Evolutionary conservation across 2,113 vertebrate genomes (phyloP).

Genomic region (Lagopus leucura): DNA sequence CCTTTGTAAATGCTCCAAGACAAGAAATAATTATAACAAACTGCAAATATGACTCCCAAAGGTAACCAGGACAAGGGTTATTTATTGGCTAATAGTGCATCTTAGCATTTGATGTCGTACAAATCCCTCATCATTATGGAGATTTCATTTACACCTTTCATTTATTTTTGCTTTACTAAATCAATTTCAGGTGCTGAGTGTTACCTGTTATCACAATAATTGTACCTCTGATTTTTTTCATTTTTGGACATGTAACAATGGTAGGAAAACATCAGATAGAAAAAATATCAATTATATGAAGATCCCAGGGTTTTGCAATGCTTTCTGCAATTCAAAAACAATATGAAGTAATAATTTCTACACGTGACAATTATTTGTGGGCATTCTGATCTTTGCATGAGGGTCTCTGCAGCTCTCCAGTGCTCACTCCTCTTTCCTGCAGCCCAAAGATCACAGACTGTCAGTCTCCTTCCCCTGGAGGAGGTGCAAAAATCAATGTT

Average conservation of each 20-base stretch:
- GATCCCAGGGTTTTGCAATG: not conserved
- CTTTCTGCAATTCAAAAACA: constrained; percentile 3
- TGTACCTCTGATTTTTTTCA: constrained; percentile 32
- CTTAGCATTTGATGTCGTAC: constrained; percentile 42
- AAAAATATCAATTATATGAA: not conserved
- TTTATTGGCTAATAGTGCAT: constrained; percentile 66
- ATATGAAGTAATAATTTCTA: not conserved
- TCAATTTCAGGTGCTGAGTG: constrained; percentile 14
- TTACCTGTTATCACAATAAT: constrained; percentile 42
- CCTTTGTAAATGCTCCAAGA: constrained; percentile 46
- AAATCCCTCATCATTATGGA: constrained; percentile 61
- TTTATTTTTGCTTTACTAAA: constrained; percentile 57
- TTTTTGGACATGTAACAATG: not conserved
- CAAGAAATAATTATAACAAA: constrained; percentile 69
- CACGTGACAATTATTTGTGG: not conserved
- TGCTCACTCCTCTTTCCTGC: not conserved
- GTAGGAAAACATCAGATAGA: not conserved
- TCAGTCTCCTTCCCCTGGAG: not conserved
- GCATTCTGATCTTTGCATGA: not conserved
- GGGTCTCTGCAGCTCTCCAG: not conserved
- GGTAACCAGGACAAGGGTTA: constrained; percentile 54
- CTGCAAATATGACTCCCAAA: constrained; percentile 44
- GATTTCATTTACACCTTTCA: constrained; percentile 70
- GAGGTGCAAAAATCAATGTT: not conserved
- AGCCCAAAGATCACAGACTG: not conserved